Evolutionary conservation across 2,113 vertebrate species (phyloP).

Genomic region (Petrocephalus microphthalmus): DNA sequence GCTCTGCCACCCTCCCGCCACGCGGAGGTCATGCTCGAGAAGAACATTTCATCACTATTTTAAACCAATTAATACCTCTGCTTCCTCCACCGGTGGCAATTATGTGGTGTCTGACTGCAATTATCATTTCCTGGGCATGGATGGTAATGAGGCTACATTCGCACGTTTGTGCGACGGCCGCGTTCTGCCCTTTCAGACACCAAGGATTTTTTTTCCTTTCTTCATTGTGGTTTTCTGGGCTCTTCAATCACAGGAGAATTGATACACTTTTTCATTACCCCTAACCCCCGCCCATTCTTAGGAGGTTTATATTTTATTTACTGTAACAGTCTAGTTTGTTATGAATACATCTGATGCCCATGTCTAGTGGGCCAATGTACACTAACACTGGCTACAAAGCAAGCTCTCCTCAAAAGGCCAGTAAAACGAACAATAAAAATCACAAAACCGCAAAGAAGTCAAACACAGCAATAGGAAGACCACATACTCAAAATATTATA

Average conservation of each 20-base stretch:
- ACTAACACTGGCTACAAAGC: neutral
- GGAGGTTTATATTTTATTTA: conserved; percentile 14
- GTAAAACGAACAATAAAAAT: neutral
- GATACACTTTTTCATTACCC: conserved; percentile 46
- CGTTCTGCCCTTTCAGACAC: conserved; percentile 66
- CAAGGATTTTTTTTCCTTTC: conserved; percentile 48
- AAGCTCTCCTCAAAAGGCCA: neutral
- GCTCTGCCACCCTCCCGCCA: conserved; percentile 60
- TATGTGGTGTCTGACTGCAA: conserved; percentile 66
- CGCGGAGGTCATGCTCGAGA: conserved; percentile 64
- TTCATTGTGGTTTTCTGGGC: conserved; percentile 40
- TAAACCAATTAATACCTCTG: conserved; percentile 80
- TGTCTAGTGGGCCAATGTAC: neutral
- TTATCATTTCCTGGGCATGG: conserved; percentile 72
- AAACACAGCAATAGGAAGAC: neutral
- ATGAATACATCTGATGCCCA: neutral
- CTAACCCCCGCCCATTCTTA: conserved; percentile 13
- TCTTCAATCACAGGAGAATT: conserved; percentile 76
- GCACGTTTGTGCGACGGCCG: conserved; percentile 66
- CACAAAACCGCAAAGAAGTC: neutral
- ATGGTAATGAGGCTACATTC: conserved; percentile 76
- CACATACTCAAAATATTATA: neutral
- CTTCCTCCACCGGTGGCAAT: conserved; percentile 55
- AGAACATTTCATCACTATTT: conserved; percentile 80
- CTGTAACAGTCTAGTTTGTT: neutral